Evolutionary conservation across 2,113 vertebrate genomes (phyloP).

Genomic region (Gorilla gorilla): DNA sequence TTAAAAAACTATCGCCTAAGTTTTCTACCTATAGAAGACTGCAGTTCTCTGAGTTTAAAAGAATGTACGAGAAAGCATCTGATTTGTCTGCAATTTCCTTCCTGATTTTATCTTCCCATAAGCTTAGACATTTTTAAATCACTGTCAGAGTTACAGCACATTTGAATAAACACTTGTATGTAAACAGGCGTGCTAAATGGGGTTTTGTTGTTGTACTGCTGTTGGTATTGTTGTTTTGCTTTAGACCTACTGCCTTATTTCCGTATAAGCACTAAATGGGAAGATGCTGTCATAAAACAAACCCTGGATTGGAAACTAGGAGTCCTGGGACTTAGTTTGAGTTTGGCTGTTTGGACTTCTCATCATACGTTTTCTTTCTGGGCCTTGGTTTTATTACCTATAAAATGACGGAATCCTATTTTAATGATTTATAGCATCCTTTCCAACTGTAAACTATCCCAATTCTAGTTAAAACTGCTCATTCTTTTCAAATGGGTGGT

Average conservation of each 20-base stretch:
- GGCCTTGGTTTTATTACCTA: constrained; percentile 25
- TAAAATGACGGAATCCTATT: not conserved
- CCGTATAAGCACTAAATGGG: not conserved
- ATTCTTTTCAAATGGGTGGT: constrained; percentile 9
- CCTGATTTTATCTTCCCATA: not conserved
- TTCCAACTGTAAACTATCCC: not conserved
- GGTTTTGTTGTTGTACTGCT: not conserved
- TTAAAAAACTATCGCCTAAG: not conserved
- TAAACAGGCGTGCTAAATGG: not conserved
- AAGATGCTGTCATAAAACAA: not conserved
- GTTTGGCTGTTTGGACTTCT: not conserved
- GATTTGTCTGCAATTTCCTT: not conserved
- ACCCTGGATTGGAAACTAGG: not conserved
- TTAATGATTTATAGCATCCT: not conserved
- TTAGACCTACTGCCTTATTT: not conserved
- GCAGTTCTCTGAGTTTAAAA: not conserved
- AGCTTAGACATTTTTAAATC: not conserved
- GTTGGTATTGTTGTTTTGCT: not conserved
- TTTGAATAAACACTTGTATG: not conserved
- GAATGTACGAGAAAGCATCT: not conserved
- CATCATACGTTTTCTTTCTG: not conserved
- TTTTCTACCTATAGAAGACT: not conserved
- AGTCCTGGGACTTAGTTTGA: not conserved
- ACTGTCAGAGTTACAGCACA: not conserved
- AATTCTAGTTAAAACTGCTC: not conserved